Base-by-base conservation (phyloP, 2,888 invertebrate genomes). In the Alentia gelatinosa region DNA sequence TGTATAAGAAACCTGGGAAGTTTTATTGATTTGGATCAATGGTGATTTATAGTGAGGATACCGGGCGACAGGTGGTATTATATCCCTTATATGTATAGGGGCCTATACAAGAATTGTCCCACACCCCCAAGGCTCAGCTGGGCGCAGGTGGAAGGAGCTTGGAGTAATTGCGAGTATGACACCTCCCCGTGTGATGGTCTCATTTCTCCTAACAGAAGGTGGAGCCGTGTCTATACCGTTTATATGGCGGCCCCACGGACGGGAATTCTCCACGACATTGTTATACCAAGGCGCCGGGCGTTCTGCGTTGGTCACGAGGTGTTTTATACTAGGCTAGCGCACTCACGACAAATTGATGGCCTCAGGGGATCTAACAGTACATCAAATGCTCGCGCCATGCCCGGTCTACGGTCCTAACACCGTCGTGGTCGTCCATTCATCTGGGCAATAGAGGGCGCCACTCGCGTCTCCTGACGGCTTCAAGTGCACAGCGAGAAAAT, bases 281-380 rank as follows among this genome's bases (percentile, higher is more conserved):
- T 33, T 9, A 26, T 5, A 12, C 74, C 26, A 4, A 33, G 74
- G 19, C 1, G 37, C 37, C 19, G 35, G 79, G 37, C 5, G 35
- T 39, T 35, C 5, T 35, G 79, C 39, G 1, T 15, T 1, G 37
- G 39, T 23, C 12, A 19, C 19, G 79, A 37, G 37, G 79, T 79
- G 79, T 79, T 79, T 79, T 79, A 79, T 79, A 19, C 37, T 15
- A 3, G 79, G 26, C 23, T 15, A 37, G 35, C 15, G 79, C 37
- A 79, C 39, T 79, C 79, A 79, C 35, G 26, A 79, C 79, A 39
- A 79, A 79, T 79, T 79, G 79, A 79, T 79, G 37, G 79, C 79
- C 79, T 3, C n/a, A 39, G 79, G 79, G 79, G 23, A 37, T 79
- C 79, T 79, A 79, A 79, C 79, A 79, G 79, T 35, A 79, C 39